phyloP scores from a whole-genome alignment of 2,888 invertebrate genomes.

The Brachycybe producta region DNA sequence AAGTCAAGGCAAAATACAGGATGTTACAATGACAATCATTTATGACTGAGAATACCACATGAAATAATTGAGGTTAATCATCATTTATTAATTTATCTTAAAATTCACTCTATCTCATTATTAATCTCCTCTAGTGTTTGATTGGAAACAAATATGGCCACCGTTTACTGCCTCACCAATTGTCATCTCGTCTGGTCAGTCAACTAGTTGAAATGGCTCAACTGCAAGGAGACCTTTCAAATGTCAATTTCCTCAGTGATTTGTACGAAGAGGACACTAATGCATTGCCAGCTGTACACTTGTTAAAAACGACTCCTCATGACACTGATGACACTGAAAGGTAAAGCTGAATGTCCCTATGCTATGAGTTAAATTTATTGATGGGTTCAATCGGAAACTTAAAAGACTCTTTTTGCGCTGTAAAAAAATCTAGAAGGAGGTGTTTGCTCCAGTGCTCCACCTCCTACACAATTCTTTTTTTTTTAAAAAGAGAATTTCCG shows the following conservation, averaged over 20 bases:
- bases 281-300: not conserved
- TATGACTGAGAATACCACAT: too few species aligned
- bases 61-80: too few species aligned
- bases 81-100: too few species aligned
- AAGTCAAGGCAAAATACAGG: too few species aligned
- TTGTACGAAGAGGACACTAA: conserved; percentile 4
- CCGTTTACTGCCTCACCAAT: not conserved
- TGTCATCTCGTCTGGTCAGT: not conserved
- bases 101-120: too few species aligned
- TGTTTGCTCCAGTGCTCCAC: too few species aligned
- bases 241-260: not conserved
- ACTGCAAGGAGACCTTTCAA: not conserved
- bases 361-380: not conserved
- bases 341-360: not conserved
- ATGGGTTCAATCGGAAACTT: not conserved
- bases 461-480: too few species aligned
- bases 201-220: not conserved
- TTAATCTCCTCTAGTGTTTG: not conserved
- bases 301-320: too few species aligned
- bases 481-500: too few species aligned
- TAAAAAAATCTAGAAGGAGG: too few species aligned
- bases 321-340: not conserved
- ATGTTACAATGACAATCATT: too few species aligned
- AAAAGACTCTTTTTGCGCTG: too few species aligned
- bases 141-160: conserved; percentile 3